phyloP scores from a whole-genome alignment of 2,888 invertebrate species.

The Resseliella maxima region DNA sequence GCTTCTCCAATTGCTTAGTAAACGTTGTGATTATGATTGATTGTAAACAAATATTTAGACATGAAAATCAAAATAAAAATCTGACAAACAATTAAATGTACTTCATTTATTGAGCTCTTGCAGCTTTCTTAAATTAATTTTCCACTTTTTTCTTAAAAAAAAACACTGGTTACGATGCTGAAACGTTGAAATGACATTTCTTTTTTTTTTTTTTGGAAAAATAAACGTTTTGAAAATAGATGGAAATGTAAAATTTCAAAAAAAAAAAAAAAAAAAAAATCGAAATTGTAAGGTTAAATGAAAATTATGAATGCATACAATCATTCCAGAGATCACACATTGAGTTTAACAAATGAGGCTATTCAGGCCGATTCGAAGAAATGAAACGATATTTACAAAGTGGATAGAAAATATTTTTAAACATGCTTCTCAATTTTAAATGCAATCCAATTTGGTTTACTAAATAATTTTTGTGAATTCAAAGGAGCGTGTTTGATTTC shows the following conservation, averaged over 20 bases:
- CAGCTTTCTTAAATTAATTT: no score
- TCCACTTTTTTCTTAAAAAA: no score
- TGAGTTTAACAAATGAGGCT: background rate
- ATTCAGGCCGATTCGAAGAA: background rate
- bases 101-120: no score
- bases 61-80: no score
- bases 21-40: no score
- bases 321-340: background rate
- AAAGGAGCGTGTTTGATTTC: background rate
- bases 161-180: background rate
- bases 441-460: background rate
- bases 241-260: background rate
- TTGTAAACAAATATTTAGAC: no score
- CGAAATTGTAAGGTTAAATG: background rate
- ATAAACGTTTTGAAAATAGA: background rate
- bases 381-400: background rate
- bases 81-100: no score
- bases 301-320: background rate
- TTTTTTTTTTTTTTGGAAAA: background rate
- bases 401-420: background rate
- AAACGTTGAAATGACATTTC: background rate
- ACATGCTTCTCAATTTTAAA: slow-evolving; percentile 21
- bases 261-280: background rate
- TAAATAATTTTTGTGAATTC: background rate
- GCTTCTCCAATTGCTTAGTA: no score